Evolutionary conservation across 2,113 vertebrate species (phyloP).

Genomic region (Glareola pratincola): DNA sequence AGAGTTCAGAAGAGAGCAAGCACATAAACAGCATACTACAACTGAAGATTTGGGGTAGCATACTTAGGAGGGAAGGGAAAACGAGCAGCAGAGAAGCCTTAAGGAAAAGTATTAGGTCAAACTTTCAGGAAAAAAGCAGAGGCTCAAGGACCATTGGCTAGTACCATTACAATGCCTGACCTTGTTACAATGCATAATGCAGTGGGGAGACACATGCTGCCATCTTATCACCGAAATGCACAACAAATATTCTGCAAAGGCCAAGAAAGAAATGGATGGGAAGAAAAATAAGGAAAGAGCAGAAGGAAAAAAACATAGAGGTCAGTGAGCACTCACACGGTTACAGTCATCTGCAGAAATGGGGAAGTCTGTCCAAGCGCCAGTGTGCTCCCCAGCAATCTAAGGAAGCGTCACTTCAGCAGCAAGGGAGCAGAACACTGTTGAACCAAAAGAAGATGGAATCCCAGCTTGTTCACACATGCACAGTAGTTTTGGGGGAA

Average conservation of each 20-base stretch:
- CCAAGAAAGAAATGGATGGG: background rate
- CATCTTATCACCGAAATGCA: background rate
- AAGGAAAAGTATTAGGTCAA: background rate
- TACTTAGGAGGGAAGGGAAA: background rate
- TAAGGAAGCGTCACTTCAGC: background rate
- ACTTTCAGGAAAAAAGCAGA: background rate
- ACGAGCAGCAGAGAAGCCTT: background rate
- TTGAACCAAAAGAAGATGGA: background rate
- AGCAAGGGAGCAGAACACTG: background rate
- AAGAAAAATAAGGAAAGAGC: background rate
- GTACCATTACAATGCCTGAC: background rate
- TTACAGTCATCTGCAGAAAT: conserved; percentile 40
- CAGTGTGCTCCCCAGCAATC: background rate
- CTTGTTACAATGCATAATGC: background rate
- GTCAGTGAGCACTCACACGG: conserved; percentile 35
- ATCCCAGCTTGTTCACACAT: background rate
- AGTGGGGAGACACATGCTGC: background rate
- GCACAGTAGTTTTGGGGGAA: background rate
- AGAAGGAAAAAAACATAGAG: background rate
- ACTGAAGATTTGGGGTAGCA: background rate
- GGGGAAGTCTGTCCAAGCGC: background rate
- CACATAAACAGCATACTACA: background rate
- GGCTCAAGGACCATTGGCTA: background rate
- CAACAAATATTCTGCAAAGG: background rate
- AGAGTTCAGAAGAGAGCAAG: background rate